A percentile compares a stretch with the other conserved stretches of the same genome.
Evolutionary conservation across 2,797 vertebrate genomes (phyloP).

Genomic region (Craterocephalus amniculus): DNA sequence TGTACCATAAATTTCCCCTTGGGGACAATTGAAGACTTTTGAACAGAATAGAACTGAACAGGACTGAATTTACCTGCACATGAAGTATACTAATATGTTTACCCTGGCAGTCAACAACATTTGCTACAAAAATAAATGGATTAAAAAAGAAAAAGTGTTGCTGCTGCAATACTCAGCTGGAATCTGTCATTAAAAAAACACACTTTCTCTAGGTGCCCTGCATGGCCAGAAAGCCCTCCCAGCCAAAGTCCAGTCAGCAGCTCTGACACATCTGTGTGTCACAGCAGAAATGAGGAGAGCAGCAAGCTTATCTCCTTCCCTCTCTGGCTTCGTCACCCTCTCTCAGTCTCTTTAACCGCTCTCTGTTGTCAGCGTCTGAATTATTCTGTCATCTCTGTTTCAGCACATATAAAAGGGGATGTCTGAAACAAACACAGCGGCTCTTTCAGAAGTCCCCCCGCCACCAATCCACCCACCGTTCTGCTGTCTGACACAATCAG

Average conservation of each 20-base stretch:
- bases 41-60: no score
- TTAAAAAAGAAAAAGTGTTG: slow-evolving; percentile 10
- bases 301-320: slow-evolving; percentile 36
- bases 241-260: slow-evolving; percentile 57
- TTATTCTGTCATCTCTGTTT: slow-evolving; percentile 26
- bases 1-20: no score
- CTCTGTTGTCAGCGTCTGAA: slow-evolving; percentile 18
- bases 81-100: not conserved
- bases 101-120: not conserved
- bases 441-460: not conserved
- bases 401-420: slow-evolving; percentile 9
- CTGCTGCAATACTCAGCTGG: slow-evolving; percentile 10
- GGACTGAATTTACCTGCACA: not conserved
- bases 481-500: slow-evolving; percentile 21
- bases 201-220: slow-evolving; percentile 43
- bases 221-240: slow-evolving; percentile 51
- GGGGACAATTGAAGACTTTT: no score
- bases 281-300: slow-evolving; percentile 57
- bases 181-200: slow-evolving; percentile 17
- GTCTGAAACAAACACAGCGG: not conserved
- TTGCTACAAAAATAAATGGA: slow-evolving; percentile 6
- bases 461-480: not conserved
- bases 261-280: slow-evolving; percentile 46
- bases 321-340: slow-evolving; percentile 12
- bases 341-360: slow-evolving; percentile 21